These are phyloP conservation scores for Nannoperca obscura DNA, from an alignment of 2,797 vertebrate species.

Conservation along the genomic window DNA sequence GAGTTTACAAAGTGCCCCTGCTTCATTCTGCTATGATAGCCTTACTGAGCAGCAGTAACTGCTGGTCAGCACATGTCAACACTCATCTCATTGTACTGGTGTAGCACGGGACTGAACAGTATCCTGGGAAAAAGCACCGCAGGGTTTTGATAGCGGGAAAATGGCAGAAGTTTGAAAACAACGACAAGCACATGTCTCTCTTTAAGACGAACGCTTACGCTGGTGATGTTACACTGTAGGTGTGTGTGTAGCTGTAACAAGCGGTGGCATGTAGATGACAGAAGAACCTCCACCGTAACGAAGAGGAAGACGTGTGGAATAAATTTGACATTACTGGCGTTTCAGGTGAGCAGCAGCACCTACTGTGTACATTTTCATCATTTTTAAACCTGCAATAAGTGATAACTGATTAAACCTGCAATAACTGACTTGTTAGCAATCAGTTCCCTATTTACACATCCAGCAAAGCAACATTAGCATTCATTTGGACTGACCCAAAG, in stretches of 20 bases:
- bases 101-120: not conserved
- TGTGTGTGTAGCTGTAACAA: not conserved
- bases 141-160: not conserved
- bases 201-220: not conserved
- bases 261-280: not conserved
- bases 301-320: not conserved
- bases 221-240: not conserved
- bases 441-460: not conserved
- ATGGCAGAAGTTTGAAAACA: not conserved
- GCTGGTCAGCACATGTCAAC: constrained; percentile 62
- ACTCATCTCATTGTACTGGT: constrained; percentile 34
- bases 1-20: constrained; percentile 16
- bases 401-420: not conserved
- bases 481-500: not conserved
- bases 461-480: not conserved
- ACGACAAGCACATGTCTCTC: not conserved
- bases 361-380: too few species aligned
- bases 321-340: not conserved
- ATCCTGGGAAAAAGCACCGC: not conserved
- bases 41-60: constrained; percentile 28
- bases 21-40: constrained; percentile 24
- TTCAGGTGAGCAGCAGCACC: too few species aligned
- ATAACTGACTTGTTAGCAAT: not conserved
- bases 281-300: not conserved
- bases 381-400: not conserved